Evolutionary conservation across 2,888 invertebrate genomes (phyloP).

Genomic region (Sinohyriopsis cumingii): DNA sequence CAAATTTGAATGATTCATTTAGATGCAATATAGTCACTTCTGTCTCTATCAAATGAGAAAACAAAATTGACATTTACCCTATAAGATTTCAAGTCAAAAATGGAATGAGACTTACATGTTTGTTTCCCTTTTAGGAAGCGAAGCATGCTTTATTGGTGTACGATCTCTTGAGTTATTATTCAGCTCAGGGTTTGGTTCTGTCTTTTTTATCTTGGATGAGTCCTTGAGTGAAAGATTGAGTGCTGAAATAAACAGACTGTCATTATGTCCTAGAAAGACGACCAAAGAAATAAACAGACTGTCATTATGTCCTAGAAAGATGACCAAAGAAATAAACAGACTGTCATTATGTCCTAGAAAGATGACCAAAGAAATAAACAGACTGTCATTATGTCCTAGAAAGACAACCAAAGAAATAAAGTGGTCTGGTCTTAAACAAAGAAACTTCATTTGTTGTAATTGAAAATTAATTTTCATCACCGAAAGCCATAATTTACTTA

Average conservation of each 20-base stretch:
- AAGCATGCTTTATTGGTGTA: constrained; percentile 81
- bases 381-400: not conserved
- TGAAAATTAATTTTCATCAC: too few species aligned
- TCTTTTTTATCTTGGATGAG: constrained; percentile 8
- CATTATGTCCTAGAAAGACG: not conserved
- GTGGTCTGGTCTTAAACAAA: not conserved
- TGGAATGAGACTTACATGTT: constrained; percentile 29
- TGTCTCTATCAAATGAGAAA: too few species aligned
- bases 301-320: too few species aligned
- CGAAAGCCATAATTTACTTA: too few species aligned
- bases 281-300: not conserved
- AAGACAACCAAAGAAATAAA: not conserved
- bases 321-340: too few species aligned
- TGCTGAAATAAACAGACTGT: constrained; percentile 65
- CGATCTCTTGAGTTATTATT: constrained; percentile 11
- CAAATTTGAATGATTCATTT: not conserved
- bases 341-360: not conserved
- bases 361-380: too few species aligned
- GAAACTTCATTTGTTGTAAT: too few species aligned
- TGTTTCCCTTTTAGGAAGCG: constrained; percentile 81
- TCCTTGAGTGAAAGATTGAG: constrained; percentile 53
- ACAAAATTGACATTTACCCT: too few species aligned
- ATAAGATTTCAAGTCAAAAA: not conserved
- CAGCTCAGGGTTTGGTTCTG: constrained; percentile 3
- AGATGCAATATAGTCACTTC: not conserved